Evolutionary conservation across 2,888 invertebrate species (phyloP).

Genomic region (Tipula unca): DNA sequence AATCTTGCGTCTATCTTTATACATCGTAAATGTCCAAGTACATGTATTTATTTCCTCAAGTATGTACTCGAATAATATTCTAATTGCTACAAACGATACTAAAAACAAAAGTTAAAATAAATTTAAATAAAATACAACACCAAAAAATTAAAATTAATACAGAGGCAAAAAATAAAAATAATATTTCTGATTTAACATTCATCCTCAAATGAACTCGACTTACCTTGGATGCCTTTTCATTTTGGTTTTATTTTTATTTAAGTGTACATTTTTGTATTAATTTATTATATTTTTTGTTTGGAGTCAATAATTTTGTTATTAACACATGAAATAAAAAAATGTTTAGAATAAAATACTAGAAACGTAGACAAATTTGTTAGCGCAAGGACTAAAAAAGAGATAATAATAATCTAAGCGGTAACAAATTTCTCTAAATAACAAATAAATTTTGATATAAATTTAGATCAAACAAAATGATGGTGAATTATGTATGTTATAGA

Average conservation of each 20-base stretch:
- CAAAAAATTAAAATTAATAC: background rate
- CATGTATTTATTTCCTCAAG: background rate
- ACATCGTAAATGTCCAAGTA: background rate
- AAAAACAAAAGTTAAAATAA: background rate
- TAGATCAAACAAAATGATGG: background rate
- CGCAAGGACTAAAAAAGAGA: background rate
- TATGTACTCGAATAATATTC: background rate
- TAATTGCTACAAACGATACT: background rate
- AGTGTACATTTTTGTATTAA: background rate
- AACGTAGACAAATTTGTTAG: background rate
- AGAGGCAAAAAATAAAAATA: background rate
- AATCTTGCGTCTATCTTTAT: background rate
- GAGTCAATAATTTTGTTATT: background rate
- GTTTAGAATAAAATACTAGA: background rate
- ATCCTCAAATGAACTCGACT: background rate
- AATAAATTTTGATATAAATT: background rate
- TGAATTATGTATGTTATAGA: background rate
- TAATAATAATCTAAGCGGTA: background rate
- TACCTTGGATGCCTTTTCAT: background rate
- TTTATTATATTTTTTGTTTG: background rate
- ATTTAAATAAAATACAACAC: background rate
- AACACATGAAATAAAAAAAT: background rate
- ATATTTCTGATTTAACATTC: background rate
- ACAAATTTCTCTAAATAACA: background rate
- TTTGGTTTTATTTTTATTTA: background rate